Evolutionary conservation across 2,888 invertebrate genomes (phyloP).

Genomic region (Cartodere bifasciata): DNA sequence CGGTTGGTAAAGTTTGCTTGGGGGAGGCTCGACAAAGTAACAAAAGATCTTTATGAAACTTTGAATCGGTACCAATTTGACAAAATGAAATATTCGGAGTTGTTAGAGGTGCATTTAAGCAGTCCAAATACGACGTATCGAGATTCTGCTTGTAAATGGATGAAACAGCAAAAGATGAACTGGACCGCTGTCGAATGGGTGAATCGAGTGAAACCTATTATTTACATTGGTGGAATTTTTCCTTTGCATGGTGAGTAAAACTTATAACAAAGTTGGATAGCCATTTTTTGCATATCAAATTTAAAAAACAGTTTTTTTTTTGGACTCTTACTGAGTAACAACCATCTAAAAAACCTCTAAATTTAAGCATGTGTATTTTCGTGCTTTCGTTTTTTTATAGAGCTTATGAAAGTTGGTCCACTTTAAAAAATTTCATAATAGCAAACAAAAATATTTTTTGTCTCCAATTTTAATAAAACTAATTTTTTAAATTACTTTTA

Average conservation of each 20-base stretch:
- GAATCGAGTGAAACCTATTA: conserved; percentile 31
- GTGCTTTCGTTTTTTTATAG: too few relatives aligned
- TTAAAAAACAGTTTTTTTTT: too few relatives aligned
- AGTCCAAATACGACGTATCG: conserved; percentile 20
- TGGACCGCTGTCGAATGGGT: conserved; percentile 41
- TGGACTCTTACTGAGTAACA: too few relatives aligned
- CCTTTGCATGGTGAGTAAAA: conserved; percentile 52
- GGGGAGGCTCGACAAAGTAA: conserved; percentile 40
- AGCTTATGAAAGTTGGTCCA: too few relatives aligned
- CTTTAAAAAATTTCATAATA: too few relatives aligned
- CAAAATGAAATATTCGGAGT: conserved; percentile 35
- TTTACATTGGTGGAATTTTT: conserved; percentile 58
- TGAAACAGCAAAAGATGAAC: conserved; percentile 36
- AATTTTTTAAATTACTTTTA: too few relatives aligned
- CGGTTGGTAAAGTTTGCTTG: conserved; percentile 56
- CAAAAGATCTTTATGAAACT: conserved; percentile 38
- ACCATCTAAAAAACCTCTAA: too few relatives aligned
- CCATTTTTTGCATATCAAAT: too few relatives aligned
- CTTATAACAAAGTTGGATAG: too few relatives aligned
- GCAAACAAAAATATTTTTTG: too few relatives aligned
- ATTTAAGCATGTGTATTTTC: too few relatives aligned
- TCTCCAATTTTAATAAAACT: too few relatives aligned
- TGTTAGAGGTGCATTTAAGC: conserved; percentile 19
- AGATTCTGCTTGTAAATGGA: conserved; percentile 56
- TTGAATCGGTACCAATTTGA: conserved; percentile 39